Evolutionary conservation across 1,140 invertebrate genomes (phyloP).

Genomic region (Bombus turneri): DNA sequence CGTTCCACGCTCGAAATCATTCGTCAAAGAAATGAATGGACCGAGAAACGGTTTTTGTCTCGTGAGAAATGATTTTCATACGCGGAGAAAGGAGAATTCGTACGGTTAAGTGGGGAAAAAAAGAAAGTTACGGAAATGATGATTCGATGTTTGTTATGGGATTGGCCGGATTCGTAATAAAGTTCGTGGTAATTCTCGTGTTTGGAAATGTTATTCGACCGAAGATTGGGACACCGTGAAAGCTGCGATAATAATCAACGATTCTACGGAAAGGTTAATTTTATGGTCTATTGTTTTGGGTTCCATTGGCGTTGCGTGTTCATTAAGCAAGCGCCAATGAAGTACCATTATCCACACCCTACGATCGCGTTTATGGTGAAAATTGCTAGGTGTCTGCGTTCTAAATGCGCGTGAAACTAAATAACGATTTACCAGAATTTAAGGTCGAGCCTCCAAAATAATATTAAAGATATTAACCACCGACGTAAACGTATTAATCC

Average conservation of each 20-base stretch:
- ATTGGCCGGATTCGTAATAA: not conserved
- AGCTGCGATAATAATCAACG: not conserved
- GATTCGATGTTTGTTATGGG: not conserved
- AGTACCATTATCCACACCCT: not conserved
- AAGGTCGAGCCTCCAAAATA: not conserved
- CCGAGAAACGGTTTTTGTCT: conserved; percentile 56
- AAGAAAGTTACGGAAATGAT: not conserved
- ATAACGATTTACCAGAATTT: not conserved
- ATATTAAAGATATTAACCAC: no score
- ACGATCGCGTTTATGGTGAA: not conserved
- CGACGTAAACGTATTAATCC: not conserved
- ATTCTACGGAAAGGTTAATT: not conserved
- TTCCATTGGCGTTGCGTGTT: not conserved
- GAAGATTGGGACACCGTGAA: not conserved
- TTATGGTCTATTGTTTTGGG: not conserved
- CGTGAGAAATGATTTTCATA: conserved; percentile 7
- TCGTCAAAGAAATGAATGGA: conserved; percentile 70
- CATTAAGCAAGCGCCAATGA: not conserved
- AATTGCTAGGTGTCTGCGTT: not conserved
- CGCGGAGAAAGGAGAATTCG: not conserved
- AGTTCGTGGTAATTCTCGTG: not conserved
- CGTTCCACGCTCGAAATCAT: conserved; percentile 44
- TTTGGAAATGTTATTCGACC: not conserved
- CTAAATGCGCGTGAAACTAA: not conserved
- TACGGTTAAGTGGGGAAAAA: not conserved